Evolutionary conservation across 2,113 vertebrate genomes (phyloP).

Genomic region (Poeciliopsis turrubarensis): DNA sequence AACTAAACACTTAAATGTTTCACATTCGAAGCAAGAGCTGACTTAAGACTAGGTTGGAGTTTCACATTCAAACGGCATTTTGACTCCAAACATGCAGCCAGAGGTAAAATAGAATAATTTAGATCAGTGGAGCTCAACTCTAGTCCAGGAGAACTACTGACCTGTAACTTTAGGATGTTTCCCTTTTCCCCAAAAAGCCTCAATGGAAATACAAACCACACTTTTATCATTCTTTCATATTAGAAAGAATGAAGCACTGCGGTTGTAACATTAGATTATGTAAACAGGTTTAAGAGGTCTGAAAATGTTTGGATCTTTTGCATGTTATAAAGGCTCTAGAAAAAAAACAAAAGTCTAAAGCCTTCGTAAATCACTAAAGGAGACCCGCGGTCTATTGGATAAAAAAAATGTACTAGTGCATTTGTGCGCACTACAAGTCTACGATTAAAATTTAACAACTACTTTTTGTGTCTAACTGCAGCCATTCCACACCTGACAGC

Average conservation of each 20-base stretch:
- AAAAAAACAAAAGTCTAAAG: not conserved
- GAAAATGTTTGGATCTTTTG: too few species aligned
- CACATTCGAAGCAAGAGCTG: not conserved
- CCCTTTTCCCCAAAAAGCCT: too few species aligned
- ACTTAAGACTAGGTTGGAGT: not conserved
- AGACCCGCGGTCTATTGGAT: not conserved
- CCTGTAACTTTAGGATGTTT: too few species aligned
- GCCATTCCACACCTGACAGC: constrained; percentile 27
- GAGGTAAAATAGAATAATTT: not conserved
- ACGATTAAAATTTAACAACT: not conserved
- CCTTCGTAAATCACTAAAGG: not conserved
- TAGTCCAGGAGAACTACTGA: too few species aligned
- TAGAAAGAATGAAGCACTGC: too few species aligned
- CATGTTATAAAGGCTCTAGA: too few species aligned
- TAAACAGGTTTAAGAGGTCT: not conserved
- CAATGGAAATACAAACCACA: too few species aligned
- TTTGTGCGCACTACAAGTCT: not conserved
- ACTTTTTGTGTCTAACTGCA: constrained; percentile 1
- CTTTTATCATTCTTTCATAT: too few species aligned
- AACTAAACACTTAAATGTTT: not conserved
- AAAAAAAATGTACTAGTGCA: not conserved
- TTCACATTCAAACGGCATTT: not conserved
- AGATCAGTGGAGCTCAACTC: not conserved
- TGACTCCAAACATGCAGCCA: not conserved
- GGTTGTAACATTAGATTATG: not conserved